Evolutionary conservation across 1,140 invertebrate species (phyloP).

Genomic region (Neuroterus valhalla): DNA sequence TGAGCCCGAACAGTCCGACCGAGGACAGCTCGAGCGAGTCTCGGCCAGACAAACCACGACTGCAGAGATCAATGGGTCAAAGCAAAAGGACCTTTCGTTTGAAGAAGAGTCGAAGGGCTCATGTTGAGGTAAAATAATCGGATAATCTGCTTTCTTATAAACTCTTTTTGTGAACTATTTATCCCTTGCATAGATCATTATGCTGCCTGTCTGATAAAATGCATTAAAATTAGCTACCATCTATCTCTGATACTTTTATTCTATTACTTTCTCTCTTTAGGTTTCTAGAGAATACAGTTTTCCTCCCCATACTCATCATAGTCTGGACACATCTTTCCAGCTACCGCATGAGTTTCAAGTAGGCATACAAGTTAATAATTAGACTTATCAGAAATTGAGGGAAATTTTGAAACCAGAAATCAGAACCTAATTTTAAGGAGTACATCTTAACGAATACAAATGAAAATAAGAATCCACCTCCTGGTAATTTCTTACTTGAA

Average conservation of each 20-base stretch:
- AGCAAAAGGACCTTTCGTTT: slow-evolving; percentile 95
- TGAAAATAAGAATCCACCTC: not conserved
- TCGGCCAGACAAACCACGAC: slow-evolving; percentile 81
- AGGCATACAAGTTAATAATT: not conserved
- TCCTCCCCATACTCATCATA: slow-evolving; percentile 19
- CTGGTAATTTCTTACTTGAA: not conserved
- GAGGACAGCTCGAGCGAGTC: slow-evolving; percentile 81
- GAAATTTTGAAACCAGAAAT: not conserved
- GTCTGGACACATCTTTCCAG: slow-evolving; percentile 8
- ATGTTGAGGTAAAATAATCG: slow-evolving; percentile 68
- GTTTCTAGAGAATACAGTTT: slow-evolving; percentile 18
- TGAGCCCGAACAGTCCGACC: slow-evolving; percentile 83
- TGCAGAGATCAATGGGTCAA: slow-evolving; percentile 94
- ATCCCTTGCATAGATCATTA: not conserved
- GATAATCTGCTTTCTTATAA: slow-evolving; percentile 6
- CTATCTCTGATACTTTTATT: not conserved
- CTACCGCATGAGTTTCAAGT: slow-evolving; percentile 11
- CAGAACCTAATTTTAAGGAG: no score
- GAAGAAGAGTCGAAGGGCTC: slow-evolving; percentile 82
- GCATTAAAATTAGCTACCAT: no score
- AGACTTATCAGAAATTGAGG: not conserved
- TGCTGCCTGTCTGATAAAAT: no score
- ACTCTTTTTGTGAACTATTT: not conserved
- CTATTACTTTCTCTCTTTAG: not conserved
- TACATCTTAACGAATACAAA: no score